Evolutionary conservation across 2,113 vertebrate genomes (phyloP), one percentile per base, ranked within the genome.

Genomic region (Melanostigma gelatinosum): DNA sequence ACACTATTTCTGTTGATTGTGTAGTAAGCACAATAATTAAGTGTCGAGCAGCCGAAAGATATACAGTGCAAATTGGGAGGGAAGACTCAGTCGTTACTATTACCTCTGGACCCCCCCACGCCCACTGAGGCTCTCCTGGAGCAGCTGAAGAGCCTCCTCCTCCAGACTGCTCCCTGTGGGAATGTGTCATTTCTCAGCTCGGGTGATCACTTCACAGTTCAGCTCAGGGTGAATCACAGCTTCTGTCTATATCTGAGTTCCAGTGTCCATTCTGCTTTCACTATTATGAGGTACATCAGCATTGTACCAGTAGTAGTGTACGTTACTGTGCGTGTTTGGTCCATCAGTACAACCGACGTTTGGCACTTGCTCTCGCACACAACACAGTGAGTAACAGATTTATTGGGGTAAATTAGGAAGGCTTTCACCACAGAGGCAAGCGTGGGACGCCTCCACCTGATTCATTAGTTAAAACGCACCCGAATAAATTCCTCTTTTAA

Each of bases 401-500:
- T 92, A 92, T 93, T 92, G 74, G 32, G 70, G 89, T 83, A 84
- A 93, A 94, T 94, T 92, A 93, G 71, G 85, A 85, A 90, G 87
- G 93, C 92, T 94, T 95, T 94, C 94, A 95, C 85, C 87, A 75
- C 68, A 20, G 88, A 82, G 85, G 85, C 58, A 75, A 79, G 79
- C 77, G 87, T 54, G 57, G 73, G 77, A 87, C 54, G 76, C 77
- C 57, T 40, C 34, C 63, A 83, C 80, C 85, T 84, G 79, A 93
- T 93, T 94, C 94, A 94, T 94, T 95, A 92, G 92, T 93, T 93
- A 93, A 95, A 95, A 95, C 93, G 90, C 89, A 84, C 64, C 79
- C 88, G 91, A 94, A 94, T 95, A 95, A 94, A 94, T 94, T 87
- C 85, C 65, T 83, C 87, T 93, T 93, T 94, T 87, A 93, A 93